These are phyloP conservation scores for Alethe castanea DNA, from an alignment of 2,113 vertebrate species.

Conservation along the genomic window DNA sequence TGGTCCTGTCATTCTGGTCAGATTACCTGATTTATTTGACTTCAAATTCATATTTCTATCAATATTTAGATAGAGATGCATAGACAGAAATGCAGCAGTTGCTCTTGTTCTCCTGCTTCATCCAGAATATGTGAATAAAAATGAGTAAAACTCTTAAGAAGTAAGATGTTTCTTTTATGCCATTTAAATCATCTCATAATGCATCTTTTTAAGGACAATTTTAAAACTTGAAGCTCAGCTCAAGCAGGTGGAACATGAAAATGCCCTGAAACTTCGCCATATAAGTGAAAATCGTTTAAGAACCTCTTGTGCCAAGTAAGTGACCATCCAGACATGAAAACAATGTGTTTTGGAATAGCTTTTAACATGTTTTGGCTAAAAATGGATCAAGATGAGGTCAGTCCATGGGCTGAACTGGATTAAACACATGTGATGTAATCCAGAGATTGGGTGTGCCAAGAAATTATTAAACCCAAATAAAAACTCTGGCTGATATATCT, in stretches of 20 bases:
- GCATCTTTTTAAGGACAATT: constrained; percentile 75
- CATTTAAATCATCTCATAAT: background rate
- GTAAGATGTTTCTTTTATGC: background rate
- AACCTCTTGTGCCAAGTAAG: constrained; percentile 80
- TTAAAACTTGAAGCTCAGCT: constrained; percentile 93
- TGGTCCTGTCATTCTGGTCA: background rate
- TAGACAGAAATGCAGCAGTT: background rate
- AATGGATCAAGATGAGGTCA: background rate
- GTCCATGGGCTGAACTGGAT: background rate
- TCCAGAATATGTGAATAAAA: background rate
- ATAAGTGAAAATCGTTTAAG: constrained; percentile 66
- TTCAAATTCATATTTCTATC: background rate
- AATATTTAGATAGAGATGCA: background rate
- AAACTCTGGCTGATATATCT: background rate
- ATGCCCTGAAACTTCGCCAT: constrained; percentile 74
- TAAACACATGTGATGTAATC: background rate
- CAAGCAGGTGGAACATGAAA: constrained; percentile 93
- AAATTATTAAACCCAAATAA: background rate
- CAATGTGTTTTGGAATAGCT: background rate
- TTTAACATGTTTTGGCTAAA: background rate
- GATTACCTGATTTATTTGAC: background rate
- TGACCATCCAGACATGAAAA: background rate
- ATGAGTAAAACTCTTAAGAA: background rate
- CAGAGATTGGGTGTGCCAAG: background rate
- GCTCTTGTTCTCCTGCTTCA: background rate